These are phyloP conservation scores for Fragum sueziense DNA, from an alignment of 2,888 invertebrate genomes.

Conservation along the genomic window DNA sequence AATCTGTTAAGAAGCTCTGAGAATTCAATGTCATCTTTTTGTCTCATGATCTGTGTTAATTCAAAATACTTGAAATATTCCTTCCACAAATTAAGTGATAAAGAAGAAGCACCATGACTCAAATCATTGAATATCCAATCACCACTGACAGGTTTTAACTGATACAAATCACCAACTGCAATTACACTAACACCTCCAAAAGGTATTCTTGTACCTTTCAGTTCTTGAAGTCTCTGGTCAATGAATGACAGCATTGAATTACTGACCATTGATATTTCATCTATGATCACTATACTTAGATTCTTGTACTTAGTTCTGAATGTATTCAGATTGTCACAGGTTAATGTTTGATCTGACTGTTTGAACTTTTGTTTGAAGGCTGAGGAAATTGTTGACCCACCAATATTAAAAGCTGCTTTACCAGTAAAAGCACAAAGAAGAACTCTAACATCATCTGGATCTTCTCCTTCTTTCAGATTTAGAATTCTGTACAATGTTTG, in stretches of 20 bases:
- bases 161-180: too few relatives aligned
- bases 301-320: slow-evolving; percentile 24
- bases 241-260: slow-evolving; percentile 34
- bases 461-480: slow-evolving; percentile 48
- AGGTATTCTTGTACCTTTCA: slow-evolving; percentile 31
- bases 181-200: slow-evolving; percentile 44
- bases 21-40: slow-evolving; percentile 53
- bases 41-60: slow-evolving; percentile 55
- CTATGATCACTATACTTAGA: slow-evolving; percentile 40
- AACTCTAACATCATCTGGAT: slow-evolving; percentile 28
- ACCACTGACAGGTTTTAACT: slow-evolving; percentile 54
- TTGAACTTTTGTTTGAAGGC: slow-evolving; percentile 35
- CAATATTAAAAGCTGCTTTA: slow-evolving; percentile 55
- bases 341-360: slow-evolving; percentile 35
- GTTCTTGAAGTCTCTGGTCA: slow-evolving; percentile 38
- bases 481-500: slow-evolving; percentile 47
- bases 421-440: slow-evolving; percentile 60
- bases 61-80: slow-evolving; percentile 45
- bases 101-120: slow-evolving; percentile 13
- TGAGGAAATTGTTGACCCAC: slow-evolving; percentile 43
- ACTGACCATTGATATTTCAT: slow-evolving; percentile 58
- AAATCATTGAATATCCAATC: slow-evolving; percentile 27
- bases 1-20: slow-evolving; percentile 58
- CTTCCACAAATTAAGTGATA: slow-evolving; percentile 56
- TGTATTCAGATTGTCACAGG: slow-evolving; percentile 26